These are phyloP conservation scores for Rhombomys opimus DNA, from an alignment of 2,113 vertebrate species.

Conservation along the genomic window DNA sequence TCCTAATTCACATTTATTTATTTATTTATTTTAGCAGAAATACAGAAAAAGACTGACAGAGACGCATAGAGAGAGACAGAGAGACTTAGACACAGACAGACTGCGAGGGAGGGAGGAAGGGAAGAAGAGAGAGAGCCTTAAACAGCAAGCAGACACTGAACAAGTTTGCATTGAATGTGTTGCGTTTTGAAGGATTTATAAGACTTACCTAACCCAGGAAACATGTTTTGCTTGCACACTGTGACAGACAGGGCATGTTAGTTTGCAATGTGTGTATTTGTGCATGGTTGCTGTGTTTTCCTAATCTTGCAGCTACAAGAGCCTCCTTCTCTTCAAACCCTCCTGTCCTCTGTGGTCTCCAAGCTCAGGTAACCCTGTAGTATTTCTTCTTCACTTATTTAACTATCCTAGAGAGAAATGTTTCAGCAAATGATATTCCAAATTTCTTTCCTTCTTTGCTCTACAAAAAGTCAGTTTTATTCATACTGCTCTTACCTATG, in stretches of 20 bases:
- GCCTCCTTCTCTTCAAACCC: not conserved
- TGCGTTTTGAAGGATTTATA: not conserved
- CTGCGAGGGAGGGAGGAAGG: not conserved
- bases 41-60: not conserved
- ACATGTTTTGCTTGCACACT: not conserved
- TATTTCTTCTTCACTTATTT: not conserved
- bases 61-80: not conserved
- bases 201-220: not conserved
- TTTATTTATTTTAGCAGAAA: not conserved
- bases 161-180: not conserved
- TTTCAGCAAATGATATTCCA: not conserved
- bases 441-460: not conserved
- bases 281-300: not conserved
- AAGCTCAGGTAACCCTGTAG: accelerated
- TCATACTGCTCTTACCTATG: accelerated
- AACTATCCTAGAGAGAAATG: not conserved
- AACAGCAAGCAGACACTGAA: not conserved
- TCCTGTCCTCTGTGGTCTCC: not conserved
- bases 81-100: too few species aligned
- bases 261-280: not conserved
- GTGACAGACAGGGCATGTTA: not conserved
- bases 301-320: accelerated
- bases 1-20: not conserved
- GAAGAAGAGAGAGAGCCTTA: not conserved
- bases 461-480: not conserved